Evolutionary conservation across 2,113 vertebrate genomes (phyloP).

Genomic region (Callaeas wilsoni): DNA sequence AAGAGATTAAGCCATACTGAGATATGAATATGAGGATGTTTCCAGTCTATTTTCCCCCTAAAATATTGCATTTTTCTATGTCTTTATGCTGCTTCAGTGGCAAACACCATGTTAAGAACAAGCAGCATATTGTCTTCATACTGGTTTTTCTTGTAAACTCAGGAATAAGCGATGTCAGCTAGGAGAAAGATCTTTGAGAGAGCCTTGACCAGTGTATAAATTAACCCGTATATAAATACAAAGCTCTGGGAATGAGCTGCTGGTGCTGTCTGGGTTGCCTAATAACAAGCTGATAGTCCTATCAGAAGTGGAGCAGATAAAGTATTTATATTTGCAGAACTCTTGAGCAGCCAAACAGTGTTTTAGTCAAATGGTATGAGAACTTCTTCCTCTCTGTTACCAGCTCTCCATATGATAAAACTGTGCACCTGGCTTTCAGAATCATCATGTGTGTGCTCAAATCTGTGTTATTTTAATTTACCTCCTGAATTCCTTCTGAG

Average conservation of each 20-base stretch:
- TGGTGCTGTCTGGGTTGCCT: not conserved
- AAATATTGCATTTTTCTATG: not conserved
- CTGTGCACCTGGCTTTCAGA: not conserved
- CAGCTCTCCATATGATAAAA: not conserved
- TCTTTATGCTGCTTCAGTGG: not conserved
- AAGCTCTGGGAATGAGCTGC: not conserved
- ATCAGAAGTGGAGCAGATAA: not conserved
- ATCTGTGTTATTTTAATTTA: not conserved
- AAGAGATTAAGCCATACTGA: not conserved
- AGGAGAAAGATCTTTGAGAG: not conserved
- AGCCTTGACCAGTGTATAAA: not conserved
- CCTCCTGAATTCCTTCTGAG: not conserved
- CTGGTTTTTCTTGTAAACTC: not conserved
- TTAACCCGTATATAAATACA: not conserved
- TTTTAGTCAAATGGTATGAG: not conserved
- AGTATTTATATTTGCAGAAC: not conserved
- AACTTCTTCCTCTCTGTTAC: not conserved
- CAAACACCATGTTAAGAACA: not conserved
- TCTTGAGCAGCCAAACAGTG: fast-evolving
- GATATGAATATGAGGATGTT: not conserved
- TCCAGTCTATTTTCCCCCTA: not conserved
- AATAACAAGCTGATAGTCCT: not conserved
- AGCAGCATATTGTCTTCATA: not conserved
- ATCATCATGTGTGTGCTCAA: not conserved
- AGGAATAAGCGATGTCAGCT: not conserved